A percentile compares a stretch with the other conserved stretches of the same genome.
These are phyloP conservation scores for Leucophora obtusa DNA, from an alignment of 2,888 invertebrate genomes.

Conservation along the genomic window DNA sequence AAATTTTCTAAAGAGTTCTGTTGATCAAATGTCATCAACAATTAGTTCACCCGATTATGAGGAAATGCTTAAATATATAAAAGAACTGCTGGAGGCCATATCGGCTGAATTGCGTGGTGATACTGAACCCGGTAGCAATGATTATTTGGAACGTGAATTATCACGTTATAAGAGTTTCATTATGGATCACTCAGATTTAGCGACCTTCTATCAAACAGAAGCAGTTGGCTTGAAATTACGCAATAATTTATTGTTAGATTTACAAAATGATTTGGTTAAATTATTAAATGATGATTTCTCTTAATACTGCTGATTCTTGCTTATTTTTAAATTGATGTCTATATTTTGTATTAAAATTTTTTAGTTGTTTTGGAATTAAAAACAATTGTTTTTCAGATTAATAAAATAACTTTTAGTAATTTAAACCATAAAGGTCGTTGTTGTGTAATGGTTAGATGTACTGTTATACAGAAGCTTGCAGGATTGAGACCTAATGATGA, in stretches of 20 bases:
- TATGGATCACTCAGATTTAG: slow-evolving; percentile 50
- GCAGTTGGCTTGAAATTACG: slow-evolving; percentile 66
- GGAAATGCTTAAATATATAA: slow-evolving; percentile 52
- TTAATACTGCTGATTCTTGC: too few species aligned
- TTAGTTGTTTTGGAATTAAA: too few species aligned
- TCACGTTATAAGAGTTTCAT: slow-evolving; percentile 69
- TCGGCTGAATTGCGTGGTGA: slow-evolving; percentile 71
- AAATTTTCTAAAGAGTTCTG: background rate
- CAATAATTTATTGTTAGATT: slow-evolving; percentile 69
- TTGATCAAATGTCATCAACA: background rate
- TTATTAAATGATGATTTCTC: slow-evolving; percentile 62
- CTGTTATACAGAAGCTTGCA: too few species aligned
- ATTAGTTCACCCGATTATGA: background rate
- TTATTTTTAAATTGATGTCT: too few species aligned
- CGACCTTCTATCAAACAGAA: slow-evolving; percentile 7
- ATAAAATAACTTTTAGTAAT: too few species aligned
- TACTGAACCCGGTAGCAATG: slow-evolving; percentile 59
- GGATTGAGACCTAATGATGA: too few species aligned
- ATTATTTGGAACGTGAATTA: slow-evolving; percentile 71
- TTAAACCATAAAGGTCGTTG: too few species aligned
- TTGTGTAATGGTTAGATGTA: too few species aligned
- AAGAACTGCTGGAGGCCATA: slow-evolving; percentile 66
- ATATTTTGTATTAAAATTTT: too few species aligned
- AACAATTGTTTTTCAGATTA: too few species aligned
- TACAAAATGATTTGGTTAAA: slow-evolving; percentile 73